phyloP scores from a whole-genome alignment of 2,888 invertebrate species.

The Melitaea athalia region DNA sequence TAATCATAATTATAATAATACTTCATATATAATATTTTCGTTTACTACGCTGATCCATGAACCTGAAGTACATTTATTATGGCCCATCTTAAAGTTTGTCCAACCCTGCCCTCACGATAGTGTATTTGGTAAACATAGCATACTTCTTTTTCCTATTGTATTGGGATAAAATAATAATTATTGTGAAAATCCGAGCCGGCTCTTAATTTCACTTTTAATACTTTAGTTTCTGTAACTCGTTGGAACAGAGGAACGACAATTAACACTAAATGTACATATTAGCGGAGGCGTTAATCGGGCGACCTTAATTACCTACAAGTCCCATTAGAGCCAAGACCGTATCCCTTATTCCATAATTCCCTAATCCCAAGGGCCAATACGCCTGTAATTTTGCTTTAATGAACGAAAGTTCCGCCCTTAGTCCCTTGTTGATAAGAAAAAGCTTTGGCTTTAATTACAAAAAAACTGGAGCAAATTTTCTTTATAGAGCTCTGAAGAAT shows the following conservation, averaged over 20 bases:
- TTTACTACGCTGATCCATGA: too few species aligned
- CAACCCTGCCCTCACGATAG: too few species aligned
- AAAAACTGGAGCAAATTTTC: conserved; percentile 25
- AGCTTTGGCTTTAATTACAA: conserved; percentile 57
- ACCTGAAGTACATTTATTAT: too few species aligned
- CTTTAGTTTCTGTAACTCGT: conserved; percentile 30
- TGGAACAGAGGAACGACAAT: conserved; percentile 34
- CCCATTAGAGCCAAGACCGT: conserved; percentile 60
- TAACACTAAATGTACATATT: conserved; percentile 34
- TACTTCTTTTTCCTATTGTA: neutral
- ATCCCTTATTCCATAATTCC: conserved; percentile 59
- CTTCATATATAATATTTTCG: too few species aligned
- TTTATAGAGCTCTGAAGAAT: neutral
- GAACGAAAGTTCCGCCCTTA: conserved; percentile 66
- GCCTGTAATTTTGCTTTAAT: conserved; percentile 75
- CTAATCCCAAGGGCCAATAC: conserved; percentile 64
- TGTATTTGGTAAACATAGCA: neutral
- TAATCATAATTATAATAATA: too few species aligned
- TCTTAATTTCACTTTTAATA: conserved; percentile 22
- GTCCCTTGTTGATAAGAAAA: conserved; percentile 67
- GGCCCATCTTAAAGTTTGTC: too few species aligned
- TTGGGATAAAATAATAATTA: neutral
- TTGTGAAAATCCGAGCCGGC: neutral
- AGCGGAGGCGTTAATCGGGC: conserved; percentile 54
- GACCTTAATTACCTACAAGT: conserved; percentile 66